Conservation (phyloP, 2,113 vertebrate species). For the Arvicanthis niloticus region DNA sequence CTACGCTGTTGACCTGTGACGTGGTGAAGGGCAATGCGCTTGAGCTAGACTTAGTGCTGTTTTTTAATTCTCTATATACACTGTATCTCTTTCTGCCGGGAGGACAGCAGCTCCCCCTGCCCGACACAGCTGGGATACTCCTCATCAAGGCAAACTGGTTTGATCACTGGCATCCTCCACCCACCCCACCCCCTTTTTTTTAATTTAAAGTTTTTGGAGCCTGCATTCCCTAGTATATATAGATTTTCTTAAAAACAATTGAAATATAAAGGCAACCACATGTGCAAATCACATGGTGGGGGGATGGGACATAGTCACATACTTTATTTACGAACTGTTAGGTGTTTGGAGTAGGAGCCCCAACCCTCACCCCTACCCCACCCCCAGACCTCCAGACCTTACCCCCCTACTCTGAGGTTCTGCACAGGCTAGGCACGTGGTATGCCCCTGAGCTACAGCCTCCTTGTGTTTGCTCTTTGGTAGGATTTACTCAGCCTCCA, state of each 20-base stretch:
- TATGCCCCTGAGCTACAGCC: background rate
- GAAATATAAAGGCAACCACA: background rate
- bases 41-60: background rate
- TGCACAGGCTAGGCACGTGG: background rate
- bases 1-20: background rate
- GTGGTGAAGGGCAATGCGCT: too few relatives aligned
- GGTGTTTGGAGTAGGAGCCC: background rate
- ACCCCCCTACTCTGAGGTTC: background rate
- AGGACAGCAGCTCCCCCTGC: background rate
- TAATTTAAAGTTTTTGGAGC: background rate
- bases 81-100: accelerated
- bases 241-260: background rate
- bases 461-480: background rate
- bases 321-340: background rate
- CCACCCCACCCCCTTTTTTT: background rate
- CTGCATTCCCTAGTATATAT: background rate
- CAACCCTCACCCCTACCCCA: too few relatives aligned
- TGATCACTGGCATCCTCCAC: background rate
- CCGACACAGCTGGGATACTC: background rate
- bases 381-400: background rate
- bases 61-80: background rate
- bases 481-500: background rate
- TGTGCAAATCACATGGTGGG: background rate
- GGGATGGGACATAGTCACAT: too few relatives aligned
- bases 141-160: background rate